Percentiles rank a stretch among this genome's conserved stretches.
These are phyloP conservation scores for Temnothorax rugatulus DNA, from an alignment of 2,888 invertebrate species.

Conservation along the genomic window DNA sequence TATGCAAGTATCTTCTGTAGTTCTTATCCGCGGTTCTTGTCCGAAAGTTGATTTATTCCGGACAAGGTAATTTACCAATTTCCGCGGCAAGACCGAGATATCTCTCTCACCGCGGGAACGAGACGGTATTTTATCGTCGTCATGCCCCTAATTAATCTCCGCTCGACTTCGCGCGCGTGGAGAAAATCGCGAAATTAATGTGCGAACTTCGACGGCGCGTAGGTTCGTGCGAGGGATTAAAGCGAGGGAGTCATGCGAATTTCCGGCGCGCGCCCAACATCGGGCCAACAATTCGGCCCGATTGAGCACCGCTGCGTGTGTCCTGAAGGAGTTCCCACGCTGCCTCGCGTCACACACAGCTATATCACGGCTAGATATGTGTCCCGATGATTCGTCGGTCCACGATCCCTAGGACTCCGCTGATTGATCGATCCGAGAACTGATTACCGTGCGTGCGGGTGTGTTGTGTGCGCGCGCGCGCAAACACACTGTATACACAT, in stretches of 20 bases:
- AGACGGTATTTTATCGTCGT: slow-evolving; percentile 17
- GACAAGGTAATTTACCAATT: slow-evolving; percentile 17
- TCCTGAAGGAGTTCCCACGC: slow-evolving; percentile 82
- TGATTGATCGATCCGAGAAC: slow-evolving; percentile 75
- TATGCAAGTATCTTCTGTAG: not conserved
- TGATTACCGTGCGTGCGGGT: slow-evolving; percentile 63
- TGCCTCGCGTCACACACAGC: slow-evolving; percentile 74
- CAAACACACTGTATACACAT: slow-evolving; percentile 16
- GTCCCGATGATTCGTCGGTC: slow-evolving; percentile 59
- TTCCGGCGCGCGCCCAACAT: slow-evolving; percentile 46
- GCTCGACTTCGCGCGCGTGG: slow-evolving; percentile 26
- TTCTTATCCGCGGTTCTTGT: not conserved
- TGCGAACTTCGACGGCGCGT: slow-evolving; percentile 46
- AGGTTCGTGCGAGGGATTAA: slow-evolving; percentile 22
- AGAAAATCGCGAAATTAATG: slow-evolving; percentile 46
- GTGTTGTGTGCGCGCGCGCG: not conserved
- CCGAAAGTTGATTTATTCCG: slow-evolving; percentile 17
- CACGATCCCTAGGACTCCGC: slow-evolving; percentile 65
- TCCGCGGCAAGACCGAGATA: slow-evolving; percentile 7
- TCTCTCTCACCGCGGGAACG: slow-evolving; percentile 33
- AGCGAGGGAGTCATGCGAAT: slow-evolving; percentile 46
- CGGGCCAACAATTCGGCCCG: slow-evolving; percentile 1
- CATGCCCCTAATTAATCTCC: slow-evolving; percentile 37
- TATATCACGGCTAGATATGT: slow-evolving; percentile 76
- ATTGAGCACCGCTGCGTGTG: slow-evolving; percentile 76